Base-by-base conservation (phyloP, 2,113 vertebrate genomes). In the Psettodes erumei region DNA sequence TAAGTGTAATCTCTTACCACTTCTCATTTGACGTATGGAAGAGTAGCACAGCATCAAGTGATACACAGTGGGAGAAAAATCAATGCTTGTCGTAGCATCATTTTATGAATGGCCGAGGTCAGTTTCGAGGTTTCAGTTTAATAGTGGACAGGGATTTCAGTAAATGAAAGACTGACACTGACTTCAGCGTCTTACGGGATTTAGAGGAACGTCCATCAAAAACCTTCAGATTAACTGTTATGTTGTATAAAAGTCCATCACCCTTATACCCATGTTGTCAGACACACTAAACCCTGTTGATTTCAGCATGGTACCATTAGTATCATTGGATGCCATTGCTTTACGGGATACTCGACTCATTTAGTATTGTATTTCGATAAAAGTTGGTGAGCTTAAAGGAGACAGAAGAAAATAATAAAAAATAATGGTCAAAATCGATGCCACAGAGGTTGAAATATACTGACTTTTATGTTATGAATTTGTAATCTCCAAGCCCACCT, bases 61-160 rank as follows among this genome's bases (percentile, higher is more conserved):
- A 88, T 68, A 15, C 60, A 69, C 71, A 42, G 55, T 25, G 53
- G 50, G 37, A 42, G 21, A 72, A 86, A 63, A 89, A 88, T 88
- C 83, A 47, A 85, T 89, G 79, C 19, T 75, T 86, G 73, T 82
- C 85, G 64, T 77, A 75, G 70, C 61, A 69, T 45, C 15, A 40
- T 79, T 66, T 86, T 81, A 86, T 84, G 71, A 87, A 87, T 79
- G 58, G 70, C 69, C 70, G 75, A 73, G 81, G 79, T 88, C 86
- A 76, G 64, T 70, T 53, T 63, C 35, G 23, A 33, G 75, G 80
- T 77, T 81, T 71, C 15, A 5, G 50, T 83, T 79, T 53, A 76
- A 72, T 77, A n/a, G 63, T 51, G 66, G 51, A 59, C 15, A 3
- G 71, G 56, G 60, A 77, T 69, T 85, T 84, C 51, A 76, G 18